These are phyloP conservation scores for Lepidocolaptes lacrymiger DNA, from an alignment of 2,797 vertebrate species.

Conservation along the genomic window DNA sequence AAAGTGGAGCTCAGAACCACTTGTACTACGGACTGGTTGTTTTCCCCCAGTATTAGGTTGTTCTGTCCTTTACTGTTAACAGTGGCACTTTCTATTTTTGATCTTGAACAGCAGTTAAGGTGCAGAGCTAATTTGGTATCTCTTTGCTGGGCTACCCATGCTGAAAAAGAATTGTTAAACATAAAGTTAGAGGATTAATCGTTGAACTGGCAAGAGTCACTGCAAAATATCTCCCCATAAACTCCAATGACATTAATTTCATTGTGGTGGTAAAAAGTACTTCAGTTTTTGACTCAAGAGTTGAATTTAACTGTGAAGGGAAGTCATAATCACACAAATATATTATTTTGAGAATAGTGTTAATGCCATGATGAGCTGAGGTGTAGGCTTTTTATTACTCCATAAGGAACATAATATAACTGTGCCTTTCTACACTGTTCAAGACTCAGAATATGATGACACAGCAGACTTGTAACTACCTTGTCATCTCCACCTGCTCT, in stretches of 20 bases:
- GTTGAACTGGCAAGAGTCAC: not conserved
- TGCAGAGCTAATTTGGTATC: not conserved
- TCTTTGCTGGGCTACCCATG: not conserved
- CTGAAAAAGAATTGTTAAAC: not conserved
- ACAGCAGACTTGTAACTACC: not conserved
- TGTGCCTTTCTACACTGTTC: not conserved
- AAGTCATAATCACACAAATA: conserved; percentile 1
- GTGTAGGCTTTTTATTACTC: not conserved
- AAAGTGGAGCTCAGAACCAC: not conserved
- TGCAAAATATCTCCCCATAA: conserved; percentile 2
- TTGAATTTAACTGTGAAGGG: not conserved
- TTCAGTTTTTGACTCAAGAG: conserved; percentile 7
- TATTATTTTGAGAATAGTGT: not conserved
- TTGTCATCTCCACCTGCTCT: not conserved
- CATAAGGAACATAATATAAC: not conserved
- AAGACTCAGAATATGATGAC: not conserved
- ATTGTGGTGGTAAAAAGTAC: not conserved
- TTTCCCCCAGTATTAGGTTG: not conserved
- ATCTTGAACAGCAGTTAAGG: not conserved
- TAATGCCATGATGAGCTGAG: not conserved
- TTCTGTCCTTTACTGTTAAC: not conserved
- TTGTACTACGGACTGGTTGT: not conserved
- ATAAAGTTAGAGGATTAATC: conserved; percentile 14
- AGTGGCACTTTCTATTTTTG: not conserved
- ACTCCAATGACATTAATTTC: not conserved